Conservation (phyloP, 53 echinoderm and acorn worm genomes). For the Crossaster papposus region DNA sequence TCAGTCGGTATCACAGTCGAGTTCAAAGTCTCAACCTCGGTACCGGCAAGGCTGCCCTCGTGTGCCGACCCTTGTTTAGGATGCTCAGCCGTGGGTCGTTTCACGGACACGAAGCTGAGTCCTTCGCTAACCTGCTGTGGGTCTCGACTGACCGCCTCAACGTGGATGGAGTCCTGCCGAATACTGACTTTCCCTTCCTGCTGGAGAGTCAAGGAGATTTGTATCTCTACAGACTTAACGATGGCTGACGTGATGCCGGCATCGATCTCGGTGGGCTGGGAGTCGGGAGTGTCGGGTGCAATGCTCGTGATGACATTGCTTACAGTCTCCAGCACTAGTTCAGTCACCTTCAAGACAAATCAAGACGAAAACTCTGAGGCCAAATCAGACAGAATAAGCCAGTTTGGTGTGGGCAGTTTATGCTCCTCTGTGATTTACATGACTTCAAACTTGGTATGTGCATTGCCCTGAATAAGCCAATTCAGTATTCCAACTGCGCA, state of each 20-base stretch:
- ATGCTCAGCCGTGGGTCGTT: not conserved
- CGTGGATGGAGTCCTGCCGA: conserved; percentile 27
- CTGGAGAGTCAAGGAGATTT: conserved; percentile 52
- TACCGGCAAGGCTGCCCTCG: conserved; percentile 19
- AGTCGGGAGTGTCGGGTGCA: not conserved
- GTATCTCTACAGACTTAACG: conserved; percentile 45
- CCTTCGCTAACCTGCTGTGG: not conserved
- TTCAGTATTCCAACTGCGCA: too few relatives aligned
- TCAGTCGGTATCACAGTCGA: conserved; percentile 15
- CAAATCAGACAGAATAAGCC: too few relatives aligned
- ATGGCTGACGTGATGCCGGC: conserved; percentile 8
- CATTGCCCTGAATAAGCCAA: too few relatives aligned
- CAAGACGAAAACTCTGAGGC: not conserved
- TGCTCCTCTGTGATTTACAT: too few relatives aligned
- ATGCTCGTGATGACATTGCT: conserved; percentile 3
- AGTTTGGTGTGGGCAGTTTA: too few relatives aligned
- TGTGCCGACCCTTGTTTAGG: not conserved
- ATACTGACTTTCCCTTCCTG: conserved; percentile 20
- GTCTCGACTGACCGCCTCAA: conserved; percentile 26
- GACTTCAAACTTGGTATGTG: too few relatives aligned
- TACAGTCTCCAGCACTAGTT: conserved; percentile 14
- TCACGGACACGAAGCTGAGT: conserved; percentile 8
- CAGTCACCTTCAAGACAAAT: conserved; percentile 23
- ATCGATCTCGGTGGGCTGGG: not conserved
- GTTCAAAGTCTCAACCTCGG: conserved; percentile 19